phyloP scores from a whole-genome alignment of 2,113 vertebrate genomes.

The Naja naja region DNA sequence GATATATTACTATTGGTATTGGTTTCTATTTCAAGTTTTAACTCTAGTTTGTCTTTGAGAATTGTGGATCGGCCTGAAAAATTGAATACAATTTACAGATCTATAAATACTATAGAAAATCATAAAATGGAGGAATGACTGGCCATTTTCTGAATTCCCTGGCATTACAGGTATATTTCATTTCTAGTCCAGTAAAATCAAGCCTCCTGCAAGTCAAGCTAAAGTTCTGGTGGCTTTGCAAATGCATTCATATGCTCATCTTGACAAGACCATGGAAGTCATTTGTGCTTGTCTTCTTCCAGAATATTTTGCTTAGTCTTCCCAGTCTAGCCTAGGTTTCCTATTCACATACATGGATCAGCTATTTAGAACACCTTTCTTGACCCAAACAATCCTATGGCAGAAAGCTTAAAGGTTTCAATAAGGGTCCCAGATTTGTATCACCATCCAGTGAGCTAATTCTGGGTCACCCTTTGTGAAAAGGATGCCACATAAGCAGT shows the following conservation, averaged over 20 bases:
- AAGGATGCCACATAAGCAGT: not conserved
- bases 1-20: not conserved
- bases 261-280: not conserved
- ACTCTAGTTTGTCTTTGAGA: not conserved
- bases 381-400: not conserved
- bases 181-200: not conserved
- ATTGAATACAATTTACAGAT: not conserved
- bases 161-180: not conserved
- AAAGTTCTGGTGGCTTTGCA: not conserved
- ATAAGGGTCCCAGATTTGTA: fast-evolving
- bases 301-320: not conserved
- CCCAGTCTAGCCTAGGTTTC: not conserved
- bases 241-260: not conserved
- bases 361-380: not conserved
- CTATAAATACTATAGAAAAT: not conserved
- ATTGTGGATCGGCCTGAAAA: not conserved
- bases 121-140: not conserved
- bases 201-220: not conserved
- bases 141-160: not conserved
- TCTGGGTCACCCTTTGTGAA: not conserved
- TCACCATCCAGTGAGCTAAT: not conserved
- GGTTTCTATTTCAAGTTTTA: not conserved
- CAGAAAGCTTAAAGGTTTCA: not conserved
- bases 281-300: not conserved
- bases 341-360: not conserved